phyloP scores from a whole-genome alignment of 2,797 vertebrate species.

The Coregonus suidteri region DNA sequence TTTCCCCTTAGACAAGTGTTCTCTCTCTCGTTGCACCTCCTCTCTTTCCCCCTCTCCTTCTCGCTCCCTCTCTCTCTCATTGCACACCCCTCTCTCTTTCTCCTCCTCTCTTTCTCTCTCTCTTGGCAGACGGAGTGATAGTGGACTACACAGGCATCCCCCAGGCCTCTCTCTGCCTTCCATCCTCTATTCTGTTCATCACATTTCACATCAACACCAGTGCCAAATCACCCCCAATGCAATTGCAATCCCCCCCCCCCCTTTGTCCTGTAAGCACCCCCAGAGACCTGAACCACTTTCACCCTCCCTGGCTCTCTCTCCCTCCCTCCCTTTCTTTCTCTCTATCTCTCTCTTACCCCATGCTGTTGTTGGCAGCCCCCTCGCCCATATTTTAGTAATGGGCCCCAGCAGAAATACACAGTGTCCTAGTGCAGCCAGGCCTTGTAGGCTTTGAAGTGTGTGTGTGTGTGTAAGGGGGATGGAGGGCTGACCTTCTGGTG shows the following conservation, averaged over 20 bases:
- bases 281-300: constrained; percentile 44
- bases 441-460: constrained; percentile 53
- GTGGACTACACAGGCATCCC: constrained; percentile 9
- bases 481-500: constrained; percentile 25
- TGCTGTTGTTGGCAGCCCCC: constrained; percentile 62
- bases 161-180: constrained; percentile 18
- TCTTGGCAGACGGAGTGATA: constrained; percentile 7
- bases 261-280: constrained; percentile 26
- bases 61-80: not conserved
- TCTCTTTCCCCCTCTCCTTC: not conserved
- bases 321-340: not conserved
- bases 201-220: constrained; percentile 56
- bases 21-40: too few species aligned
- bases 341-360: constrained; percentile 21
- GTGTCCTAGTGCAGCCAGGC: constrained; percentile 48
- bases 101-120: constrained; percentile 5
- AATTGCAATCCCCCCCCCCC: constrained; percentile 11
- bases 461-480: constrained; percentile 40
- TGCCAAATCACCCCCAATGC: constrained; percentile 48
- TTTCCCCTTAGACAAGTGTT: not conserved
- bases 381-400: constrained; percentile 51
- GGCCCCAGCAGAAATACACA: constrained; percentile 40
- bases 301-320: constrained; percentile 9
- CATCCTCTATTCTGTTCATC: constrained; percentile 39
- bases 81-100: not conserved